Percentiles rank a stretch among this genome's conserved stretches.
phyloP scores from a whole-genome alignment of 2,797 vertebrate genomes.

The Zalophus californianus region DNA sequence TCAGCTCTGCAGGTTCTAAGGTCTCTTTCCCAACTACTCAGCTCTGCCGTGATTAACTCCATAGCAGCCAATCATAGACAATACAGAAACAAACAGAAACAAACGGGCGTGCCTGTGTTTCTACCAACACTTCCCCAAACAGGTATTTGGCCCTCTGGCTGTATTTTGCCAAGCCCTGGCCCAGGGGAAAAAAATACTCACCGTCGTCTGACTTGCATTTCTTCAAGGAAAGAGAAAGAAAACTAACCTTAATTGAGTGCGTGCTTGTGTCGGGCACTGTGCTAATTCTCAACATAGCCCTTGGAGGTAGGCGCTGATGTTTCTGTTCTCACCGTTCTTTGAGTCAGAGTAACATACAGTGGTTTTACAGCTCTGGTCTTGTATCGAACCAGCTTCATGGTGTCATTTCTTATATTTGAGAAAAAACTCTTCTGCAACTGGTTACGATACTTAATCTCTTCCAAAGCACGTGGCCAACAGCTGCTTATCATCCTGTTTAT shows the following conservation, averaged over 20 bases:
- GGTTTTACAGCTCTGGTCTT: slow-evolving; percentile 8
- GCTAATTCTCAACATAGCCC: neutral
- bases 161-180: neutral
- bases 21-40: neutral
- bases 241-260: neutral
- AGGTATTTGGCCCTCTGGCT: neutral
- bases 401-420: slow-evolving; percentile 49
- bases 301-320: neutral
- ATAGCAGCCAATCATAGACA: neutral
- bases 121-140: neutral
- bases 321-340: neutral
- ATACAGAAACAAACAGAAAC: neutral
- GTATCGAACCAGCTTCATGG: neutral
- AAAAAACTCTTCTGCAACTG: neutral
- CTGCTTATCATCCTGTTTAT: slow-evolving; percentile 36
- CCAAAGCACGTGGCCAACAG: neutral
- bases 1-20: neutral
- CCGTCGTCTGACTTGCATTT: slow-evolving; percentile 17
- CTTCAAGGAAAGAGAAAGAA: slow-evolving; percentile 33
- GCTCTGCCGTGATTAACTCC: neutral
- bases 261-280: neutral
- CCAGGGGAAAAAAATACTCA: neutral
- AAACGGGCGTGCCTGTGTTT: neutral
- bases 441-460: slow-evolving; percentile 33
- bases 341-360: neutral